Percentiles rank a stretch among this genome's conserved stretches.
phyloP scores from a whole-genome alignment of 2,113 vertebrate species.

The Ptilorrhoa leucosticta region DNA sequence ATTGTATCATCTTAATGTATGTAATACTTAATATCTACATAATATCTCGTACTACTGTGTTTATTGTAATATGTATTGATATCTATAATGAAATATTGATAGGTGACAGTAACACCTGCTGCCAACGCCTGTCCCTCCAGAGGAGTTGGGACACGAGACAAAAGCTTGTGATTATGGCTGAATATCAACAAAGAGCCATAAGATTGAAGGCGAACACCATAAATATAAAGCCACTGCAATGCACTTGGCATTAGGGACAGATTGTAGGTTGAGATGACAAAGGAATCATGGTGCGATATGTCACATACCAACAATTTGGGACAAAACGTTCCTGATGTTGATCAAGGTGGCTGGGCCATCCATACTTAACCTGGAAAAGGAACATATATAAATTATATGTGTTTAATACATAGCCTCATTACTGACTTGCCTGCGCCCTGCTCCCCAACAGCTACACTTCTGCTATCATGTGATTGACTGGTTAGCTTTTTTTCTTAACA shows the following conservation, averaged over 20 bases:
- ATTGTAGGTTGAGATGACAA: neutral
- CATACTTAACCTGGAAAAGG: neutral
- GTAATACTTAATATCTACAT: neutral
- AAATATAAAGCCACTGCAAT: neutral
- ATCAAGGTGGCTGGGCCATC: neutral
- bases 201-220: neutral
- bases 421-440: too few relatives aligned
- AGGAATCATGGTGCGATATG: neutral
- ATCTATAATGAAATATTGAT: neutral
- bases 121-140: neutral
- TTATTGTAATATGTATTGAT: neutral
- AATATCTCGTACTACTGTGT: neutral
- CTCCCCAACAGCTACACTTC: fast-evolving
- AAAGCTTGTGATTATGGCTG: neutral
- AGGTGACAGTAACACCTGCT: neutral
- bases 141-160: neutral
- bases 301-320: neutral
- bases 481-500: too few relatives aligned
- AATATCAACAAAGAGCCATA: neutral
- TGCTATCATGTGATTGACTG: neutral
- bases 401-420: neutral
- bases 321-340: neutral
- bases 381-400: neutral
- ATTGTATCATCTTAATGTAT: neutral
- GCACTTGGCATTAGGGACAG: neutral